Base-by-base conservation (phyloP, 2,888 invertebrate genomes). In the Lasiommata megera region DNA sequence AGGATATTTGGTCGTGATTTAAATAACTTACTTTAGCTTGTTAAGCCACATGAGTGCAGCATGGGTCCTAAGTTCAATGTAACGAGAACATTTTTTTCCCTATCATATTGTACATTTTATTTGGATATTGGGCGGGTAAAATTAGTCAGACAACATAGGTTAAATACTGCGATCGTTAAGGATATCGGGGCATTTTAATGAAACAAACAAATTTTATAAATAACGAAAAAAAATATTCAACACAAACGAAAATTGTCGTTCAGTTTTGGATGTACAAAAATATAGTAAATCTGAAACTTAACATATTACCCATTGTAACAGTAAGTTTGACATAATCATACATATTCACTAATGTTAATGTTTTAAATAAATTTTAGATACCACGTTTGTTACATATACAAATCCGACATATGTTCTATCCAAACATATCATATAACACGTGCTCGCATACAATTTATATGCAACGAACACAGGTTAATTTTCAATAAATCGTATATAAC, bases 231-330 rank as follows among this genome's bases (percentile, higher is more conserved):
- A 64, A 67, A 58, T 56, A 59, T 62, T 61, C 56, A 56, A 67
- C 64, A 65, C 72, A 77, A 76, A 74, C 67, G 68, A 76, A 73
- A 63, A 67, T 69, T 48, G 63, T 67, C 67, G 69, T 79, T 79
- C 70, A 67, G 69, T 72, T 74, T 69, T 71, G 71, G 79, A 69
- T 75, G 78, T 88, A 89, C 75, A 88, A 89, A 88, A 88, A 88
- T 88, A 87, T 80, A 79, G 77, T 78, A 71, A 75, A 71, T 77
- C 76, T 74, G 66, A 82, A 84, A 82, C 76, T 80, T 80, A 76
- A 79, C 79, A 77, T 77, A 81, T 77, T 79, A 82, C 79, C 80
- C 62, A 64, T 18, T 48, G 17, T 47, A 47, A 47, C 34, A 46
- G 34, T 47, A 47, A 36, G 12, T 14, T 17, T 48, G 9, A 36